Base-by-base conservation (phyloP, 2,888 invertebrate genomes). In the Onchidella celtica region DNA sequence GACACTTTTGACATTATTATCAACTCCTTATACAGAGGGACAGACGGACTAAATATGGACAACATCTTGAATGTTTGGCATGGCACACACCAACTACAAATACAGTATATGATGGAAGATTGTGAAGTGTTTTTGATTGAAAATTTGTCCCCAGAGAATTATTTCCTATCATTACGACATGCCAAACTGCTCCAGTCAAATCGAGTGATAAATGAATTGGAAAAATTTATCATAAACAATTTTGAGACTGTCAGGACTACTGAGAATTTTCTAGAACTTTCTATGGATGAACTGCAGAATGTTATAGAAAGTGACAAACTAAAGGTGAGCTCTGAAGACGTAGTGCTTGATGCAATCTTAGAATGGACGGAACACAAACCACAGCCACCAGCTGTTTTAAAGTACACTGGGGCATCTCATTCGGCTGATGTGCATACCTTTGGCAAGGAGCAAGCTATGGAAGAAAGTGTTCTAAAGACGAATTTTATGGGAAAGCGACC, bases 261-360 rank as follows among this genome's bases (percentile, higher is more conserved):
- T 36, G 29, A 2, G 0, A 29, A 3, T n/a, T 73, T 73, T 17
- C 34, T 34, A 32, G 61, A 59, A 3, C 59, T 73, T 24, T 34
- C 36, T n/a, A 21, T 11, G 11, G 61, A 73, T 34, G 59, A 59
- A 3, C 6, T 73, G 4, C 24, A 59, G 9, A 36, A 59, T n/a
- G 3, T 73, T 11, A n/a, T 73, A 9, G 14, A 59, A 21, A 73
- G 38, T 36, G 24, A 59, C 2, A 17, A 73, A 24, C 73, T 73
- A 11, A 24, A 21, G 9, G 61, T 61, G 57, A 3, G 59, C 2
- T 59, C 73, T 34, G 73, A 73, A 36, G 73, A 73, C 32, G n/a
- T n/a, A 27, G 73, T 73, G 4, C 14, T 73, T 59, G 73, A 73
- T 36, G 59, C 73, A 27, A 34, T 61, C 36, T 59, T 73, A 61